These are phyloP conservation scores for Melitaea athalia DNA, from an alignment of 2,888 invertebrate genomes.

Conservation along the genomic window DNA sequence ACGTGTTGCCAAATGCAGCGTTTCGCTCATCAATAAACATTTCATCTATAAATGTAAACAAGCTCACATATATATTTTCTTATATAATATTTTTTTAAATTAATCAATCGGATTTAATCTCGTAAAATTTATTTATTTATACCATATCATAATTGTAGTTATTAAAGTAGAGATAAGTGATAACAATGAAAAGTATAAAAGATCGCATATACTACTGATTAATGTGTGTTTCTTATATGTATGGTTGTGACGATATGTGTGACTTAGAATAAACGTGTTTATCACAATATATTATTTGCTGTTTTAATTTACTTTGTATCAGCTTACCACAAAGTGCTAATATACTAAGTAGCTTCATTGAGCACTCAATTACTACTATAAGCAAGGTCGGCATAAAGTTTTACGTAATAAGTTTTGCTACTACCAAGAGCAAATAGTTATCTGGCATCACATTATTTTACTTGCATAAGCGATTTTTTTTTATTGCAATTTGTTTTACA, in stretches of 20 bases:
- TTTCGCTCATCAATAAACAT: slow-evolving; percentile 65
- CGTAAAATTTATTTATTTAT: slow-evolving; percentile 38
- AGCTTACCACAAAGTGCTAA: slow-evolving; percentile 28
- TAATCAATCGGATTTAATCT: slow-evolving; percentile 33
- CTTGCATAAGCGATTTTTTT: neutral
- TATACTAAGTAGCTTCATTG: slow-evolving; percentile 17
- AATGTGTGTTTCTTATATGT: slow-evolving; percentile 55
- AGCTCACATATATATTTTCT: slow-evolving; percentile 20
- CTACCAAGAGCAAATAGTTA: neutral
- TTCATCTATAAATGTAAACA: slow-evolving; percentile 54
- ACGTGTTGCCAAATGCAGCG: slow-evolving; percentile 65
- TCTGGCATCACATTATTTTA: neutral
- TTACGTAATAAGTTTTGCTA: slow-evolving; percentile 2
- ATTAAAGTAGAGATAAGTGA: slow-evolving; percentile 37
- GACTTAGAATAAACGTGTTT: slow-evolving; percentile 75
- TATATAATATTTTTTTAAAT: slow-evolving; percentile 21
- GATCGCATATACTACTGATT: slow-evolving; percentile 25
- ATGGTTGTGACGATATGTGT: slow-evolving; percentile 52
- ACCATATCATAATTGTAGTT: slow-evolving; percentile 38
- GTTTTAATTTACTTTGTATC: slow-evolving; percentile 57
- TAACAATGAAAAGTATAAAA: slow-evolving; percentile 32
- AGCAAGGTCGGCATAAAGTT: slow-evolving; percentile 23
- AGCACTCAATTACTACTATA: slow-evolving; percentile 23
- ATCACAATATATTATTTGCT: slow-evolving; percentile 64
- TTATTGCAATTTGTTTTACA: neutral